Base-by-base conservation (phyloP, 2,888 invertebrate genomes). In the Perithous albicinctus region DNA sequence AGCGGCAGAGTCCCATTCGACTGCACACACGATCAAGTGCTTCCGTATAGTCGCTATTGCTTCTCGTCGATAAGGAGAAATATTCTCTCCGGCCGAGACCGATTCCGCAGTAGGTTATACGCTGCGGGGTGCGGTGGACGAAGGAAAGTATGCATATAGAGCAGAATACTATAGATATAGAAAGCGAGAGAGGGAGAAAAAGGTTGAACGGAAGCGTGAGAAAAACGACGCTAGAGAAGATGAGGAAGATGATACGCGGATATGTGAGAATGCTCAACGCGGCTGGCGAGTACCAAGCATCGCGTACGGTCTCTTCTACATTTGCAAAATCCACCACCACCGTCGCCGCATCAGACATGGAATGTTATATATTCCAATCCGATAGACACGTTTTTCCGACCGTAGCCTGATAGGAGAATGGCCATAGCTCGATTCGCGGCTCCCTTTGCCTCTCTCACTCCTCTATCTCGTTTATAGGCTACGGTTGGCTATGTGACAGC, bases 11-110 rank as follows among this genome's bases (percentile, higher is more conserved):
- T 70, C 20, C 56, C 66, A 56, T 66, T 56, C 46, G 54, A 41
- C 29, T 75, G 15, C 43, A 51, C 51, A 63, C 63, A 64, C 51
- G 43, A 43, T 38, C 61, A 72, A 78, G 64, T 70, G 43, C 78
- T 78, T 73, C 70, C 35, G 67, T 48, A 56, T 2, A 69, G 54
- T 63, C 75, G 81, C 84, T 87, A 86, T 86, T 86, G 86, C 85
- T 80, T 75, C 85, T 87, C 85, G 86, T 87, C 86, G 89, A 89
- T 89, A 88, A 87, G 87, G 86, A 86, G 86, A 89, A 88, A 88
- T 87, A 87, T 88, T 84, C 86, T 84, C 85, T 84, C 77, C 75
- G 73, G 66, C 83, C 78, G 66, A 20, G 51, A 41, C 43, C 29
- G 46, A 77, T 20, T 20, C 15, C 67, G 46, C n/a, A n/a, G 74